phyloP scores from a whole-genome alignment of 2,888 invertebrate species.

The Ichneumon xanthorius region DNA sequence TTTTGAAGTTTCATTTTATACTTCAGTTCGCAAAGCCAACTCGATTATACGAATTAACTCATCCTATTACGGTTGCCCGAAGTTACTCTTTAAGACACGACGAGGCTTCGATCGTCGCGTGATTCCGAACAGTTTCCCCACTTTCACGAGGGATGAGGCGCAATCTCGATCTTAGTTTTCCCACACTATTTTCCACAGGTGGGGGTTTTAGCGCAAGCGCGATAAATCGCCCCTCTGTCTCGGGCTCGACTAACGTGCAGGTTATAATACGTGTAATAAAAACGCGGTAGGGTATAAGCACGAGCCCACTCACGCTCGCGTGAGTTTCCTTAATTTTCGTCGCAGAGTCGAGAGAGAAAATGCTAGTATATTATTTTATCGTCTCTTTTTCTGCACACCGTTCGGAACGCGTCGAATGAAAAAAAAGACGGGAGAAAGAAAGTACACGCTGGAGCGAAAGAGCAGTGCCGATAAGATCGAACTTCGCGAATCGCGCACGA shows the following conservation, averaged over 20 bases:
- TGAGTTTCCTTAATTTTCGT: constrained; percentile 78
- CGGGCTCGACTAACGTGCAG: constrained; percentile 29
- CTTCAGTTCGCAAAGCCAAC: neutral
- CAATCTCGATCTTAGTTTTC: constrained; percentile 63
- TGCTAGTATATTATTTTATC: constrained; percentile 58
- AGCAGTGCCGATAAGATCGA: constrained; percentile 44
- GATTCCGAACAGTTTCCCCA: constrained; percentile 56
- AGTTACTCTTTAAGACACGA: constrained; percentile 44
- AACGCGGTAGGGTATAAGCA: constrained; percentile 28
- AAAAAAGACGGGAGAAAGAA: constrained; percentile 32
- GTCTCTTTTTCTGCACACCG: constrained; percentile 28
- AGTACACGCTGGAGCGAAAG: constrained; percentile 7
- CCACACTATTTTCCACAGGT: constrained; percentile 59
- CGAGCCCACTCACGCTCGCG: constrained; percentile 71
- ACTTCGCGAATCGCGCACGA: constrained; percentile 40
- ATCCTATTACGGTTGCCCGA: constrained; percentile 33
- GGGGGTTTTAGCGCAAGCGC: constrained; percentile 40
- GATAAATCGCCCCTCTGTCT: constrained; percentile 49
- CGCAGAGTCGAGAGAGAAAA: constrained; percentile 55
- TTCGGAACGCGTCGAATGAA: neutral
- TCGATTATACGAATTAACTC: constrained; percentile 31
- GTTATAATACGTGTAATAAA: constrained; percentile 60
- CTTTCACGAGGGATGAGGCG: constrained; percentile 54
- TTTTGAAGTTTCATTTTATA: neutral
- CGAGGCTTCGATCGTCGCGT: constrained; percentile 58